Evolutionary conservation across 1,140 invertebrate species (phyloP), one percentile per base, ranked within the genome.

Genomic region (Drosophila auraria): DNA sequence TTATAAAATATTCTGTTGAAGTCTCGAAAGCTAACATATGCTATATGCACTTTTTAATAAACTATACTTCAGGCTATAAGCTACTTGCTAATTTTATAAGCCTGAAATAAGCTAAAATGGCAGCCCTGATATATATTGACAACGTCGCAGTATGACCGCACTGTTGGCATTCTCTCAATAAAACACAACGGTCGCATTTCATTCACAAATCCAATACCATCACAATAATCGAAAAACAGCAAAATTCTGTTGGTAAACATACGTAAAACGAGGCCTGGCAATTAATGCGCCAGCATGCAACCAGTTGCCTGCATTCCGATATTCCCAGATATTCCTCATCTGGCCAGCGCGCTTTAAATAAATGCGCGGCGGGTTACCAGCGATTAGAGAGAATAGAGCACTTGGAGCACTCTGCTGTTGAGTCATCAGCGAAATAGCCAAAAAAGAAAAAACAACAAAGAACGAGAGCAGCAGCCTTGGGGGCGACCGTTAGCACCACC

Each of bases 341-440:
- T 38, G 38, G n/a, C 9, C n/a, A 1, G 42, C 36, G 15, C 15
- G 30, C 17, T 30, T 42, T 83, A 53, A 89, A 79, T 72, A 63
- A 70, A 61, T 61, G 58, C 44, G 38, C 14, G 44, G 12, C 25
- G 25, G 30, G 27, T 25, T 36, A 30, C 12, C 57, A 36, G 27
- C 36, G 12, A 49, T 14, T 45, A 76, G 20, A 57, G 14, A 44
- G 33, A 45, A 66, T 49, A 42, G 50, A 59, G 59, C 77, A 49
- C 40, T 53, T 71, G 49, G 50, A 62, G 51, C 12, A 33, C 30
- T 14, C n/a, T 75, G 65, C 80, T 78, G 84, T 89, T 89, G 84
- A 89, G 84, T 89, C 84, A 89, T 84, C 84, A 80, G 36, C 51
- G 27, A 65, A 45, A 59, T 53, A 65, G 58, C 64, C 61, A 80